phyloP scores from a whole-genome alignment of 2,113 vertebrate genomes.

The Rhynchomys soricoides region DNA sequence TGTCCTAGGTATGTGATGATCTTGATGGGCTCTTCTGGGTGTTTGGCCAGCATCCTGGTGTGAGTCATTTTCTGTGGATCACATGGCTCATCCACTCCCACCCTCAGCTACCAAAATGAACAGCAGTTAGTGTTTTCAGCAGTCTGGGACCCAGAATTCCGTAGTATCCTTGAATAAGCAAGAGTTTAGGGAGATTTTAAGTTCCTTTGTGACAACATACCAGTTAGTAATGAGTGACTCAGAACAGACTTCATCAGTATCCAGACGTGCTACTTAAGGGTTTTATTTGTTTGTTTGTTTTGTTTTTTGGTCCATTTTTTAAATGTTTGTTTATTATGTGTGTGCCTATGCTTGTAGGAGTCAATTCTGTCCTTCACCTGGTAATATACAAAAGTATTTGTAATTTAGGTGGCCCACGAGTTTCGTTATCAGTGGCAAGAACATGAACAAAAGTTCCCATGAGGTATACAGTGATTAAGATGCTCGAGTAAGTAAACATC shows the following conservation, averaged over 20 bases:
- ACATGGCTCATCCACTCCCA: not conserved
- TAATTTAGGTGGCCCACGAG: not conserved
- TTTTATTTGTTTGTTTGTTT: too few relatives aligned
- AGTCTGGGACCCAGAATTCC: not conserved
- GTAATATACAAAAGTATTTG: not conserved
- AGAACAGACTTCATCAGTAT: not conserved
- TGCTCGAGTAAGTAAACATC: not conserved
- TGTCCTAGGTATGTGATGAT: not conserved
- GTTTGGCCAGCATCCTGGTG: not conserved
- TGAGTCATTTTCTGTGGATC: constrained; percentile 16
- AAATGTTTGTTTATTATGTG: not conserved
- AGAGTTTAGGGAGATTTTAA: not conserved
- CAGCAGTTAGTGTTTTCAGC: constrained; percentile 12
- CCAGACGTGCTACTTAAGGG: not conserved
- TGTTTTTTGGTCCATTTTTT: not conserved
- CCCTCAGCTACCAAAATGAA: not conserved
- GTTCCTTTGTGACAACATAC: constrained; percentile 6
- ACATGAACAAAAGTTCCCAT: not conserved
- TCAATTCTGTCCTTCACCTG: not conserved
- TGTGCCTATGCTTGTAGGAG: not conserved
- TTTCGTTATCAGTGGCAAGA: not conserved
- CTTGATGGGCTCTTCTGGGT: constrained; percentile 13
- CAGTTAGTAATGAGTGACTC: not conserved
- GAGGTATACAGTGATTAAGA: not conserved
- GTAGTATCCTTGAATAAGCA: not conserved